A percentile compares a stretch with the other conserved stretches of the same genome.
These are phyloP conservation scores for Miichthys miiuy DNA, from an alignment of 2,797 vertebrate species.

Conservation along the genomic window DNA sequence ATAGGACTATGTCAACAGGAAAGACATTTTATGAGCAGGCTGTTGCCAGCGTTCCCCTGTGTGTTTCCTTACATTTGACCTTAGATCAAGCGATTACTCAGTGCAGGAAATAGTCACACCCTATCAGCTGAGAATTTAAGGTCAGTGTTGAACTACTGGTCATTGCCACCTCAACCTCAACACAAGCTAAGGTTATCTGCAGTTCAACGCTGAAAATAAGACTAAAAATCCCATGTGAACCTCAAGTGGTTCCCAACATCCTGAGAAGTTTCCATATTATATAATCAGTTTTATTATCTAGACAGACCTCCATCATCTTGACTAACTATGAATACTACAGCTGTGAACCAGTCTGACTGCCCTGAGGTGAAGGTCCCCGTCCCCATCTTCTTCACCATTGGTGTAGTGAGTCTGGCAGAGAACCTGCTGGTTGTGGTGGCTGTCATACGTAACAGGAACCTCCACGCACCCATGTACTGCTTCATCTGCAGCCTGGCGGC, in stretches of 20 bases:
- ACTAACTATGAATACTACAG: conserved; percentile 53
- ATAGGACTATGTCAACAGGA: conserved; percentile 7
- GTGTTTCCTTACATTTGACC: conserved; percentile 17
- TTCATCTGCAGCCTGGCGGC: conserved; percentile 96
- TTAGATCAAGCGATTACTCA: background rate
- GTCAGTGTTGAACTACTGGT: background rate
- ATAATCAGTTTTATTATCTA: conserved; percentile 12
- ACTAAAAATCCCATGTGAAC: background rate
- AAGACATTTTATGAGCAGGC: background rate
- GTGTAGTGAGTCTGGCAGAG: conserved; percentile 88
- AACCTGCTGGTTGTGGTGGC: conserved; percentile 93
- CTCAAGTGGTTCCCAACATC: background rate
- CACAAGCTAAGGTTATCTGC: background rate
- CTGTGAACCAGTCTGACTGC: conserved; percentile 85
- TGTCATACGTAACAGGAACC: conserved; percentile 91
- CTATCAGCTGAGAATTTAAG: background rate
- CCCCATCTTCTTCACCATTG: conserved; percentile 90
- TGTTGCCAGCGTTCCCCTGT: background rate
- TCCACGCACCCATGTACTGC: conserved; percentile 95
- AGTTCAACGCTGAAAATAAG: background rate
- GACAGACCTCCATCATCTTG: background rate
- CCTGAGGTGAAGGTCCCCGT: conserved; percentile 87
- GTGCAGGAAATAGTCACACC: background rate
- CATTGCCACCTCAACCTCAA: background rate
- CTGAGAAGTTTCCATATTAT: background rate